Evolutionary conservation across 2,113 vertebrate species (phyloP), one percentile per base, ranked within the genome.

Genomic region (Kobus ellipsiprymnus): DNA sequence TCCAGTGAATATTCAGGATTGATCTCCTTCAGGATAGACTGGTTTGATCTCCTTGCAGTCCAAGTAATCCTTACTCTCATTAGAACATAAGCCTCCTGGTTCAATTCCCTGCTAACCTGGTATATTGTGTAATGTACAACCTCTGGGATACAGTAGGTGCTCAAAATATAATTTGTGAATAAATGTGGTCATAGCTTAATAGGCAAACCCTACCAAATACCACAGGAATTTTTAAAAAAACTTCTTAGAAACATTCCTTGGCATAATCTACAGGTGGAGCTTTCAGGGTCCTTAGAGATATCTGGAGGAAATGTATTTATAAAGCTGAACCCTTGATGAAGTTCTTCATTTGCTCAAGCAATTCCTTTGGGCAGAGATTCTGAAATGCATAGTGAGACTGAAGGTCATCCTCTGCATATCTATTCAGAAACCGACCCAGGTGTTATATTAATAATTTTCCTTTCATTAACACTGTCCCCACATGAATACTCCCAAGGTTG

Each of bases 401-500:
- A 98, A 98, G 92, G 91, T 97, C 97, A 97, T 85, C 29, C 48
- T 92, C 52, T 84, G 95, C 82, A 62, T 97, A 86, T 92, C 87
- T 86, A 85, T 90, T 96, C 44, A 55, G 92, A 96, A 91, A 67
- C 87, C 52, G 87, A 88, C 87, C 81, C 92, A 94, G 81, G 95
- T 96, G 94, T 95, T 97, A 84, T 90, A 85, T 97, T 97, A 97
- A 95, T 97, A 96, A 97, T 94, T 94, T 95, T 87, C 25, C 90
- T 97, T 97, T 98, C 91, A 97, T 97, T 97, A 97, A 55, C 85
- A 78, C 90, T 48, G 33, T 82, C 21, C 92, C 44, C 94, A 96
- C 59, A 25, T 97, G 97, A 92, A 71, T 97, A 96, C 81, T 60
- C 67, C 81, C 29, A 95, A 90, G 92, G 44, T 54, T 91, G 94